A percentile compares a stretch with the other conserved stretches of the same genome.
Conservation (phyloP, 2,113 vertebrate genomes). For the Mustelus asterias region DNA sequence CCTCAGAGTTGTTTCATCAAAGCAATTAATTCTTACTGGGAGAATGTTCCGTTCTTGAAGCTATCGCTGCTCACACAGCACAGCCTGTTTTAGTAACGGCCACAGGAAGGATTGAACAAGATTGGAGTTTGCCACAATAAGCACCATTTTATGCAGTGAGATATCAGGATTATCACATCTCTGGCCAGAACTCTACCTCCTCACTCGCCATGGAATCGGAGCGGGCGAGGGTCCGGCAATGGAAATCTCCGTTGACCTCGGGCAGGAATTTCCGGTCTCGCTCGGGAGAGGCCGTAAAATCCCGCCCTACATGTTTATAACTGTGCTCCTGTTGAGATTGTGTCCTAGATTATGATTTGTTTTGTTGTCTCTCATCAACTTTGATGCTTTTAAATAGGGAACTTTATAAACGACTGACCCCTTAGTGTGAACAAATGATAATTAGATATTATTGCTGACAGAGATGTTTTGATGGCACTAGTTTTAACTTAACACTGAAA, state of each 20-base stretch:
- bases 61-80: background rate
- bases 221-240: too few relatives aligned
- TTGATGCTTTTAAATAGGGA: background rate
- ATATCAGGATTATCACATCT: background rate
- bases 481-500: background rate
- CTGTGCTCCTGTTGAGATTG: background rate
- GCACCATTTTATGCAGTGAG: background rate
- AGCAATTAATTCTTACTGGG: constrained; percentile 6
- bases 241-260: too few relatives aligned
- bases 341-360: background rate
- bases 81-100: background rate
- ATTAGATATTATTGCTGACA: background rate
- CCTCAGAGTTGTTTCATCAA: background rate
- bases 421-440: background rate
- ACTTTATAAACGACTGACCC: background rate
- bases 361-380: background rate
- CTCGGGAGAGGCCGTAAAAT: too few relatives aligned
- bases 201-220: too few relatives aligned
- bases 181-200: too few relatives aligned
- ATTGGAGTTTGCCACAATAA: background rate
- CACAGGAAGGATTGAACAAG: background rate
- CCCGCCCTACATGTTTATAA: background rate
- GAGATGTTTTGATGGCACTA: background rate
- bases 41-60: background rate
- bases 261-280: too few relatives aligned